Conservation (phyloP, 2,797 vertebrate genomes). For the Orestias chungarensis region DNA sequence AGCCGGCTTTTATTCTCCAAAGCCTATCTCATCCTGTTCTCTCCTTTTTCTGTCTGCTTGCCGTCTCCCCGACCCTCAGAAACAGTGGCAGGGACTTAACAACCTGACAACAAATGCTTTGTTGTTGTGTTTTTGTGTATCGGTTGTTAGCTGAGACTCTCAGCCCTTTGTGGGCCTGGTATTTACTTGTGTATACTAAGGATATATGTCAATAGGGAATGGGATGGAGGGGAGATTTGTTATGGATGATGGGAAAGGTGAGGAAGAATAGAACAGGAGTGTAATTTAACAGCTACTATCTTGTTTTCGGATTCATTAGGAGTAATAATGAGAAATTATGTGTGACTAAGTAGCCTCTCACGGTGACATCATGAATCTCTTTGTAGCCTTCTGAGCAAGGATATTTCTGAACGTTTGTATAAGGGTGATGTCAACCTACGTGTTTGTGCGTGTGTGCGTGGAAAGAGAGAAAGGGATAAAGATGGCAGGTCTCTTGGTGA, state of each 20-base stretch:
- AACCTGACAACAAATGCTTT: slow-evolving; percentile 76
- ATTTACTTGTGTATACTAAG: slow-evolving; percentile 60
- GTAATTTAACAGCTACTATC: slow-evolving; percentile 68
- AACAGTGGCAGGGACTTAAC: slow-evolving; percentile 78
- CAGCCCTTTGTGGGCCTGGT: slow-evolving; percentile 69
- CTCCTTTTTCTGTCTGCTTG: slow-evolving; percentile 68
- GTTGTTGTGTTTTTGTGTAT: slow-evolving; percentile 80
- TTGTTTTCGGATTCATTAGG: slow-evolving; percentile 85
- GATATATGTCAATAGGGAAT: slow-evolving; percentile 60
- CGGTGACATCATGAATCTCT: slow-evolving; percentile 78
- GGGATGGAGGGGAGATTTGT: slow-evolving; percentile 59
- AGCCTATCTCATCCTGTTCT: slow-evolving; percentile 85
- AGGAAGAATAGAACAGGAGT: slow-evolving; percentile 45
- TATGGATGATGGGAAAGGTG: slow-evolving; percentile 63
- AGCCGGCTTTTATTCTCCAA: slow-evolving; percentile 84
- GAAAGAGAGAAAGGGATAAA: slow-evolving; percentile 46
- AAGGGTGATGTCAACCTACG: slow-evolving; percentile 25
- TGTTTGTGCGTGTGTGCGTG: slow-evolving; percentile 25
- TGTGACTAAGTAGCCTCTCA: slow-evolving; percentile 79
- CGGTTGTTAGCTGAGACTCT: slow-evolving; percentile 74
- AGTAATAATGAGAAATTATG: slow-evolving; percentile 83
- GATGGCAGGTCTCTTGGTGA: slow-evolving; percentile 82
- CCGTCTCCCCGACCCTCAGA: slow-evolving; percentile 73
- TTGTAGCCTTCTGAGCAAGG: slow-evolving; percentile 66
- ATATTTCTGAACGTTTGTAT: slow-evolving; percentile 58